These are phyloP conservation scores for Esox niger DNA, from an alignment of 2,113 vertebrate species.

Conservation along the genomic window DNA sequence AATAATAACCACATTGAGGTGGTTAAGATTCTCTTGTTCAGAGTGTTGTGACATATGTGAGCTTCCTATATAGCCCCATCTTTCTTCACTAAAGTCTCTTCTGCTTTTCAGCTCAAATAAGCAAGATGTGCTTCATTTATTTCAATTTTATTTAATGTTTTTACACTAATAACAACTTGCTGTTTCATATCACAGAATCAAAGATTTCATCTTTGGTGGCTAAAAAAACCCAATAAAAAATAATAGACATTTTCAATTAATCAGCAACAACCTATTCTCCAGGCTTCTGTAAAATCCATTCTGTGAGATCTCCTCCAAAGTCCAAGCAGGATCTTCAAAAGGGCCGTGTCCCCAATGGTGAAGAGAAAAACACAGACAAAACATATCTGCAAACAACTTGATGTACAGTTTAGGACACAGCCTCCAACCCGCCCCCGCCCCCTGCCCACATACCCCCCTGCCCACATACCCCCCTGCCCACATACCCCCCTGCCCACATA, in stretches of 20 bases:
- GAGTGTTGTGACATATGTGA: not conserved
- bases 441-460: slow-evolving; percentile 6
- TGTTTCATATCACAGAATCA: slow-evolving; percentile 16
- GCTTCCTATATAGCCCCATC: slow-evolving; percentile 2
- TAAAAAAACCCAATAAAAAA: slow-evolving; percentile 36
- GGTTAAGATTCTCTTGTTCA: slow-evolving; percentile 54
- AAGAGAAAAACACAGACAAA: slow-evolving; percentile 11
- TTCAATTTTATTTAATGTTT: slow-evolving; percentile 17
- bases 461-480: slow-evolving; percentile 9
- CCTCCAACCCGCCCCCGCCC: not conserved
- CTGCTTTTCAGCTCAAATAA: slow-evolving; percentile 42
- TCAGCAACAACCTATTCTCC: slow-evolving; percentile 16
- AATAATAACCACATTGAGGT: slow-evolving; percentile 56
- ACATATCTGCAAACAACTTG: not conserved
- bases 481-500: slow-evolving; percentile 10
- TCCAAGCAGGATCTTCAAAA: not conserved
- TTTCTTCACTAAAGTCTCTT: slow-evolving; percentile 7
- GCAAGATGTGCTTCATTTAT: not conserved
- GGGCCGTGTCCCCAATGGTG: slow-evolving; percentile 13
- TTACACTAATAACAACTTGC: slow-evolving; percentile 28
- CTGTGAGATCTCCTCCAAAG: not conserved
- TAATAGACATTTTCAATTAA: slow-evolving; percentile 12
- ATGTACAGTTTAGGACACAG: no score
- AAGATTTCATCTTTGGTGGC: slow-evolving; percentile 37
- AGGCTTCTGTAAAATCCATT: not conserved